These are phyloP conservation scores for Varanus salvator DNA, from an alignment of 2,113 vertebrate species.

Conservation along the genomic window DNA sequence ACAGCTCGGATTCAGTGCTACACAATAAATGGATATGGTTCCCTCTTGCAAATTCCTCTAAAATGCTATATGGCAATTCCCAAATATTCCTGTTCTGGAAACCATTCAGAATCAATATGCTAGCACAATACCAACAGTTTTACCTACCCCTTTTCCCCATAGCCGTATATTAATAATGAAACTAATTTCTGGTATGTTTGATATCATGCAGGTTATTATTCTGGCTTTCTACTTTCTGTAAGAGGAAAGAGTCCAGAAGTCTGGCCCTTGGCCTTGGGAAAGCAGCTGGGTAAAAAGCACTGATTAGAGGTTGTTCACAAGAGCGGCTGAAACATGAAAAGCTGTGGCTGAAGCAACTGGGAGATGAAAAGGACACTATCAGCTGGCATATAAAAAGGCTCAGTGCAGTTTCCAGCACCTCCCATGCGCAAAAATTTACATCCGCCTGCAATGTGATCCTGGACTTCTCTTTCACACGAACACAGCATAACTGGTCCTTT, in stretches of 20 bases:
- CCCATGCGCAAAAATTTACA: neutral
- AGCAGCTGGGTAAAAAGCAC: neutral
- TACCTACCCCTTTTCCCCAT: neutral
- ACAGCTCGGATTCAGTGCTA: neutral
- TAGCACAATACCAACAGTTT: neutral
- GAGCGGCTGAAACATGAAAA: neutral
- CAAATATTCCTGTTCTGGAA: neutral
- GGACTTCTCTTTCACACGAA: neutral
- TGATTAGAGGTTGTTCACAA: neutral
- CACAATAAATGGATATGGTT: neutral
- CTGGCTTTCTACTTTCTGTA: neutral
- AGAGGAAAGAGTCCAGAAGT: neutral
- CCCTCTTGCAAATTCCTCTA: neutral
- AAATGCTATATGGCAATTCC: neutral
- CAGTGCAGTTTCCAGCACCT: neutral
- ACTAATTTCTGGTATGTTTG: conserved; percentile 20
- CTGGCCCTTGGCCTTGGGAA: neutral
- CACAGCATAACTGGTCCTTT: neutral
- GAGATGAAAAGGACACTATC: neutral
- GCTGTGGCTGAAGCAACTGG: neutral
- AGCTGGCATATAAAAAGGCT: neutral
- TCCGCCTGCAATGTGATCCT: neutral
- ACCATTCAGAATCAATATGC: neutral
- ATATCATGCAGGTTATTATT: neutral
- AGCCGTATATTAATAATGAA: neutral